Conservation (phyloP, 2,888 invertebrate species). For the Drosophila kanekoi region DNA sequence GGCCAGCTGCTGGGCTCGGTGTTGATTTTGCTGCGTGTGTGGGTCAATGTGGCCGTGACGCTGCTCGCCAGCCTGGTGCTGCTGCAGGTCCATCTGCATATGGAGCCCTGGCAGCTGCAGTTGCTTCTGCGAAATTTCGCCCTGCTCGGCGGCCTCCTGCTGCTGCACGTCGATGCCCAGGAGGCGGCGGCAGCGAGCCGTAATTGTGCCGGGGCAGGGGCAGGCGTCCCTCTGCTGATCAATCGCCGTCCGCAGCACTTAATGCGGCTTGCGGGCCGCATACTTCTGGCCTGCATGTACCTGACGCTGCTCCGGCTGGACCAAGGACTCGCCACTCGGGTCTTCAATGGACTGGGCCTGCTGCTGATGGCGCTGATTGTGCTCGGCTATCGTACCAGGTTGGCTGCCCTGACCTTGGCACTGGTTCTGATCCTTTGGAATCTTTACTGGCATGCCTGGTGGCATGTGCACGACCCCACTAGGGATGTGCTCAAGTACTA, state of each 20-base stretch:
- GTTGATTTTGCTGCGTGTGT: constrained; percentile 15
- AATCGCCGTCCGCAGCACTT: constrained; percentile 29
- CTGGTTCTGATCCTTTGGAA: constrained; percentile 32
- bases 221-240: constrained; percentile 26
- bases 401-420: constrained; percentile 34
- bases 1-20: constrained; percentile 36
- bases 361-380: constrained; percentile 36
- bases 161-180: constrained; percentile 40
- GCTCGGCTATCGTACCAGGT: constrained; percentile 41
- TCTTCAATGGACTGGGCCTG: constrained; percentile 22
- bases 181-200: not conserved
- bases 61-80: constrained; percentile 31
- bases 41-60: constrained; percentile 28
- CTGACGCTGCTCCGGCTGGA: constrained; percentile 28
- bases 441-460: constrained; percentile 33
- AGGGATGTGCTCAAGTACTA: constrained; percentile 34
- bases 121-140: constrained; percentile 35
- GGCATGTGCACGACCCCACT: constrained; percentile 12
- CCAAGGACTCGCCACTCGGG: not conserved
- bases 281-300: constrained; percentile 37
- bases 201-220: constrained; percentile 5
- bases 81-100: constrained; percentile 27
- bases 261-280: constrained; percentile 41
- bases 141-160: constrained; percentile 33
- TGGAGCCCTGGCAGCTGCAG: constrained; percentile 16